Evolutionary conservation across 2,888 invertebrate genomes (phyloP), one percentile per base, ranked within the genome.

Genomic region (Bedellia somnulentella): DNA sequence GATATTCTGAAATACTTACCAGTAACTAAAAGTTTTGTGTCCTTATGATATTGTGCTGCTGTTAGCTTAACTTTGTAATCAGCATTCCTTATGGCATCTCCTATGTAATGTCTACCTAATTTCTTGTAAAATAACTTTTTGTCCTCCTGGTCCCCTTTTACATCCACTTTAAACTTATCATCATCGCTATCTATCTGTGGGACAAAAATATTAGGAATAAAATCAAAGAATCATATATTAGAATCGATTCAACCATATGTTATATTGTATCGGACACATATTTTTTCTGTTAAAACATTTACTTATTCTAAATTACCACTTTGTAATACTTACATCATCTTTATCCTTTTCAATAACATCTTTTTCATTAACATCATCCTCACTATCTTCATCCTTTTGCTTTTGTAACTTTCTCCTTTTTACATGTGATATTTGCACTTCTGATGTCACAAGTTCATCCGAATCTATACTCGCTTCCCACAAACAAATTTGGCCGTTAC

Each of bases 401-500:
- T 6, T 9, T 17, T 52, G 47, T 14, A 67, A 11, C 36, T 57
- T 70, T 36, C 57, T 62, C 48, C 56, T 63, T 43, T 76, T 77
- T 40, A 59, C 76, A 38, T 80, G 81, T 0, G 55, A 64, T 24
- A 77, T 71, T 39, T 80, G 78, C 22, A 67, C 60, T 14, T 59
- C 66, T 1, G 71, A 71, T 4, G 68, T 70, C 10, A 82, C 60
- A 26, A 94, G 66, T 31, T 86, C 87, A 29, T 83, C 82, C 0
- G 85, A 79, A 34, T 86, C 83, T 30, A 90, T 64, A 43, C 82
- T 87, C 41, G 92, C 89, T 48, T 92, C 87, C 96, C 96, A 97
- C 24, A 92, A 45, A 51, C 85, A 86, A 3, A 92, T 62, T 42
- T 88, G 88, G 0, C 94, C 94, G 60, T 93, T 93, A 45, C 85